Evolutionary conservation across 2,113 vertebrate genomes (phyloP).

Genomic region (Tragulus kanchil): DNA sequence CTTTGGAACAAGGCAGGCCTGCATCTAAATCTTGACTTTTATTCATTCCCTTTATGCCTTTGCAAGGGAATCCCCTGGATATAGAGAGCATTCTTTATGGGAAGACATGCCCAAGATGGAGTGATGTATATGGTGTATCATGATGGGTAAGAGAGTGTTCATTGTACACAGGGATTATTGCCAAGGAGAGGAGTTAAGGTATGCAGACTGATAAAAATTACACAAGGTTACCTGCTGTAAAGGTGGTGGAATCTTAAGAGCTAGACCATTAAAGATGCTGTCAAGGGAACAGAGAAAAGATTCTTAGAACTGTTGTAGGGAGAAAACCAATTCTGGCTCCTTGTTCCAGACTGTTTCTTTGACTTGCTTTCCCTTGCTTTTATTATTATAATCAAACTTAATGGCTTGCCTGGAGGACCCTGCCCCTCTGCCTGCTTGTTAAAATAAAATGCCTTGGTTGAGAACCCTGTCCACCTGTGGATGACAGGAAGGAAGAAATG

Average conservation of each 20-base stretch:
- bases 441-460: too few relatives aligned
- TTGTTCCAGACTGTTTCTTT: too few relatives aligned
- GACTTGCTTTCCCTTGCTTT: too few relatives aligned
- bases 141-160: background rate
- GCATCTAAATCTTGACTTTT: background rate
- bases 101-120: background rate
- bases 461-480: too few relatives aligned
- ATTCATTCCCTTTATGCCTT: background rate
- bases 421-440: too few relatives aligned
- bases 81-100: background rate
- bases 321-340: too few relatives aligned
- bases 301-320: background rate
- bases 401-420: too few relatives aligned
- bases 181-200: background rate
- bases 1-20: background rate
- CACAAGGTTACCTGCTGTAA: background rate
- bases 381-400: too few relatives aligned
- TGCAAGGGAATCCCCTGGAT: too few relatives aligned
- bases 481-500: too few relatives aligned
- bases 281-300: background rate
- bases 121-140: too few relatives aligned
- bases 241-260: background rate
- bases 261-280: background rate
- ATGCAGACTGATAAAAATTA: background rate
- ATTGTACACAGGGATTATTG: background rate